A percentile compares a stretch with the other conserved stretches of the same genome.
These are phyloP conservation scores for Microcebus griseorufus DNA, from an alignment of 2,113 vertebrate species.

Conservation along the genomic window DNA sequence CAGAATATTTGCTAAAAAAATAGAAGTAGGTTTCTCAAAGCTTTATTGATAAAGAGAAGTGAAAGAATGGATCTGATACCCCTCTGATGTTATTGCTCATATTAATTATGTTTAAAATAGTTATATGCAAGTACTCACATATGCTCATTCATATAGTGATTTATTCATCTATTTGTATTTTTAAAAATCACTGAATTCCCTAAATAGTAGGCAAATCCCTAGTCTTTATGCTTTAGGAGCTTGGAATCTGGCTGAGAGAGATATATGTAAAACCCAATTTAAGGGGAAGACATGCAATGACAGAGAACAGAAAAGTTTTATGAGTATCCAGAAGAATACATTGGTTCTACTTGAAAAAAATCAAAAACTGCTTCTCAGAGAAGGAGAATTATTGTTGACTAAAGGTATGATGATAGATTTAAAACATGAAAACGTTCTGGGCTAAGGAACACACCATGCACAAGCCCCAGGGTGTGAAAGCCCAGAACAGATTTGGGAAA, in stretches of 20 bases:
- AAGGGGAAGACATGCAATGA: not conserved
- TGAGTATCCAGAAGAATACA: not conserved
- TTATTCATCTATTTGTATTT: not conserved
- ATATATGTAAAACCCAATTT: not conserved
- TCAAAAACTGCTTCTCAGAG: not conserved
- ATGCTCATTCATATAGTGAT: not conserved
- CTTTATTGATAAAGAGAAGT: conserved; percentile 25
- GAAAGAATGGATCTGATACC: not conserved
- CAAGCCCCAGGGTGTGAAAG: not conserved
- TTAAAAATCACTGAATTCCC: not conserved
- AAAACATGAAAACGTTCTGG: not conserved
- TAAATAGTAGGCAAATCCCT: not conserved
- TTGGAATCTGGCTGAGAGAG: conserved; percentile 22
- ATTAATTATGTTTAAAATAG: not conserved
- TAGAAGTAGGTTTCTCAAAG: conserved; percentile 11
- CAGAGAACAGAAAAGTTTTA: not conserved
- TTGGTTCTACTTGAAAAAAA: not conserved
- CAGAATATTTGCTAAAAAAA: conserved; percentile 29
- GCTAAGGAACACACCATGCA: not conserved
- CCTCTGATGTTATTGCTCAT: not conserved
- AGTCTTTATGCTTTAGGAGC: not conserved
- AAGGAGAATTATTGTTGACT: not conserved
- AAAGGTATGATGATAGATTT: not conserved
- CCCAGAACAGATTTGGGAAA: not conserved
- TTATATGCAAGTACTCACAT: not conserved